These are phyloP conservation scores for Arothron firmamentum DNA, from an alignment of 2,113 vertebrate species.

Conservation along the genomic window DNA sequence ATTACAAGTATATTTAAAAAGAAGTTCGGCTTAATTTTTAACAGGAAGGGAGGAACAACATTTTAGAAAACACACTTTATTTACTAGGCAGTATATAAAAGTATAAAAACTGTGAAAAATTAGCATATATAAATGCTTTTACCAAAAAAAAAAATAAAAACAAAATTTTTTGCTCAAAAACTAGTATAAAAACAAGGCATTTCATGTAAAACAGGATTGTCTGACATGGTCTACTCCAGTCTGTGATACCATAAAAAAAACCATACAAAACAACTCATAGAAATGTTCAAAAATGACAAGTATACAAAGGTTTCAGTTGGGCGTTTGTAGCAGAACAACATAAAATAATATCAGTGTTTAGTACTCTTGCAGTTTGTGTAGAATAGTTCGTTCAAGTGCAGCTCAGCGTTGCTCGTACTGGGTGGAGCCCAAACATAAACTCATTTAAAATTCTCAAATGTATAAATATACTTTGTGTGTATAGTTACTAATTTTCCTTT, in stretches of 20 bases:
- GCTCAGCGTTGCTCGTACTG: conserved; percentile 58
- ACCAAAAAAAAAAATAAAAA: conserved; percentile 80
- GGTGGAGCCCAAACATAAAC: conserved; percentile 46
- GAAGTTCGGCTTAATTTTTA: not conserved
- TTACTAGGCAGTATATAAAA: conserved; percentile 91
- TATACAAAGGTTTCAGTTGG: conserved; percentile 57
- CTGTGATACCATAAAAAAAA: conserved; percentile 76
- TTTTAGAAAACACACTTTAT: conserved; percentile 88
- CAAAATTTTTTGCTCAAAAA: conserved; percentile 72
- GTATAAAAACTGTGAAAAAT: conserved; percentile 77
- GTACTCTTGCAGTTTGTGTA: conserved; percentile 32
- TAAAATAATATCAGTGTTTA: conserved; percentile 63
- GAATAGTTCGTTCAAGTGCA: conserved; percentile 57
- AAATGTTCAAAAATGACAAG: conserved; percentile 71
- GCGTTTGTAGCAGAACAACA: conserved; percentile 53
- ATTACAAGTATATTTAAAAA: conserved; percentile 23
- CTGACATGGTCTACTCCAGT: conserved; percentile 62
- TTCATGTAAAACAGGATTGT: conserved; percentile 73
- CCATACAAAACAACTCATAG: conserved; percentile 51
- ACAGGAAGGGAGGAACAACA: conserved; percentile 6
- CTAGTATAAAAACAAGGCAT: conserved; percentile 80
- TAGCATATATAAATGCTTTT: conserved; percentile 73
- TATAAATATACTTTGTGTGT: conserved; percentile 37
- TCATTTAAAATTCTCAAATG: conserved; percentile 29
- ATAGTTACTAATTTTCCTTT: conserved; percentile 55